phyloP scores from a whole-genome alignment of 2,888 invertebrate species.

The Folsomia candida region DNA sequence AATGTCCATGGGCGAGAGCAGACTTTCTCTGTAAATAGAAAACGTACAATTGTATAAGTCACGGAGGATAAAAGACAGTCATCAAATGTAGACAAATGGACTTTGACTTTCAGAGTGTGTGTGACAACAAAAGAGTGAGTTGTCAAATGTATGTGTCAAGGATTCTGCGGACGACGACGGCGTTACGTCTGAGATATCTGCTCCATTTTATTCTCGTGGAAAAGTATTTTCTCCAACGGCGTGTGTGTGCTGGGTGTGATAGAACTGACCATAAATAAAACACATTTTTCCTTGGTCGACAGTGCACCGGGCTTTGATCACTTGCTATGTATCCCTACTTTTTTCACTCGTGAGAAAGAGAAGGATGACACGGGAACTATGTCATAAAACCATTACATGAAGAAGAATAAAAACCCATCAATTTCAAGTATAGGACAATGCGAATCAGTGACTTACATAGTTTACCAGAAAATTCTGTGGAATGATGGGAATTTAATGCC shows the following conservation, averaged over 20 bases:
- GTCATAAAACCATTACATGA: constrained; percentile 3
- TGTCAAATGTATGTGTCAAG: neutral
- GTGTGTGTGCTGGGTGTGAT: too few species aligned
- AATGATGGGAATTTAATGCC: neutral
- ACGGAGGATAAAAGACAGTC: neutral
- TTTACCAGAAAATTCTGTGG: neutral
- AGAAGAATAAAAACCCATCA: neutral
- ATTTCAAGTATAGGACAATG: neutral
- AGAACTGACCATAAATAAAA: too few species aligned
- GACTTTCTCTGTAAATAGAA: constrained; percentile 69
- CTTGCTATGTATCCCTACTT: too few species aligned
- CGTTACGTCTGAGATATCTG: neutral
- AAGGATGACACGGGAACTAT: neutral
- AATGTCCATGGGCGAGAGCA: constrained; percentile 90
- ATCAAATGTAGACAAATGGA: neutral
- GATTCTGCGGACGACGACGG: too few species aligned
- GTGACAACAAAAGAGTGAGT: neutral
- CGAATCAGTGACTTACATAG: neutral
- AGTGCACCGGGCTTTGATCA: too few species aligned
- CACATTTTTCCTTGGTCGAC: too few species aligned
- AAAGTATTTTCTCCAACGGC: too few species aligned
- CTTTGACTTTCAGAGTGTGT: neutral
- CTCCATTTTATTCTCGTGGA: too few species aligned
- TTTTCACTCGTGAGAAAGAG: neutral
- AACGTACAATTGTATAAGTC: neutral